phyloP scores from a whole-genome alignment of 2,797 vertebrate species.

The Myoxocephalus aenaeus region DNA sequence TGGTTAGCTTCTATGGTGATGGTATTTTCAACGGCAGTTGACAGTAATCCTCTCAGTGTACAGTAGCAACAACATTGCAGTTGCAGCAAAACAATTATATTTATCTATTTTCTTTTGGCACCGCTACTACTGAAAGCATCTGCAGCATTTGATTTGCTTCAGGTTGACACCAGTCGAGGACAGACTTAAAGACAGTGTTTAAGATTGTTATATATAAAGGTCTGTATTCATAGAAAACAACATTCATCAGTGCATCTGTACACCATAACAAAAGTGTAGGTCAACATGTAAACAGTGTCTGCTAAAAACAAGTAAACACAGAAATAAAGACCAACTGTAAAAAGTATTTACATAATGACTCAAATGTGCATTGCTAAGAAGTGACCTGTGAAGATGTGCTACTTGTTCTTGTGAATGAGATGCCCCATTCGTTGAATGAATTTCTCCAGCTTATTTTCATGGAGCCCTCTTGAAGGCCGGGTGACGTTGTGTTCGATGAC shows the following conservation, averaged over 20 bases:
- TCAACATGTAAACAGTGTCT: slow-evolving; percentile 52
- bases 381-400: slow-evolving; percentile 41
- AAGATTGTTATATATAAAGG: not conserved
- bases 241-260: slow-evolving; percentile 37
- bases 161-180: not conserved
- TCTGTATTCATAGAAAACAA: slow-evolving; percentile 9
- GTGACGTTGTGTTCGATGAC: slow-evolving; percentile 64
- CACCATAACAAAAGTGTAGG: slow-evolving; percentile 2
- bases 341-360: slow-evolving; percentile 9
- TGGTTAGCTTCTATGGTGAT: not conserved
- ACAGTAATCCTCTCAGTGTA: not conserved
- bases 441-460: slow-evolving; percentile 93
- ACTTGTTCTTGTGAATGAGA: slow-evolving; percentile 91
- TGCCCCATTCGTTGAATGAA: slow-evolving; percentile 93
- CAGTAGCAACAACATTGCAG: not conserved
- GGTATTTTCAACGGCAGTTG: not conserved
- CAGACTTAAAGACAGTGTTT: not conserved
- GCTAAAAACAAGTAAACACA: slow-evolving; percentile 14
- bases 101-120: slow-evolving; percentile 24
- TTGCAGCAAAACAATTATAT: not conserved
- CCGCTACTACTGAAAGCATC: not conserved
- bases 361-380: slow-evolving; percentile 14
- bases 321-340: slow-evolving; percentile 7
- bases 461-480: slow-evolving; percentile 80
- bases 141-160: not conserved